phyloP scores from a whole-genome alignment of 2,888 invertebrate genomes.

The Arenicola marina region DNA sequence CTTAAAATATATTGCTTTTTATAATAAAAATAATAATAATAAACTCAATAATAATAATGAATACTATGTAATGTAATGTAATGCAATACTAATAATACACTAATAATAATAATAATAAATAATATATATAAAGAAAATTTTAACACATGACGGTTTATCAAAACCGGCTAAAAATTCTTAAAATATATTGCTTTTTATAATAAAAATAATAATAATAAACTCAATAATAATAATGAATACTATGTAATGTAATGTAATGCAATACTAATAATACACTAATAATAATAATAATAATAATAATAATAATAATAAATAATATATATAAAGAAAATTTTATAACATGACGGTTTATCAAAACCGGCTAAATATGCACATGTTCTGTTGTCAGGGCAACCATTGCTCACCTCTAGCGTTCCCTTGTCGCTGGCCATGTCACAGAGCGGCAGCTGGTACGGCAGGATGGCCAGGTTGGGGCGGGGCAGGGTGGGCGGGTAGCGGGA shows the following conservation, averaged over 20 bases:
- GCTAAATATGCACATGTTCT: too few species aligned
- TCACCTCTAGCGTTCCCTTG: constrained; percentile 80
- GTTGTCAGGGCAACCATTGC: constrained; percentile 13
- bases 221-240: too few species aligned
- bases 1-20: too few species aligned
- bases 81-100: too few species aligned
- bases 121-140: not conserved
- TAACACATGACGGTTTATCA: not conserved
- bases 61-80: too few species aligned
- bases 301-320: not conserved
- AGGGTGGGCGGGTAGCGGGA: constrained; percentile 82
- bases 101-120: not conserved
- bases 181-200: too few species aligned
- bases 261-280: too few species aligned
- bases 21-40: too few species aligned
- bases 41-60: too few species aligned
- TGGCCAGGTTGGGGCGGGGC: constrained; percentile 81
- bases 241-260: too few species aligned
- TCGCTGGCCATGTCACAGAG: constrained; percentile 79
- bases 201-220: too few species aligned
- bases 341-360: not conserved
- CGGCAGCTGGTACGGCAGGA: constrained; percentile 74
- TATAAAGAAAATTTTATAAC: not conserved
- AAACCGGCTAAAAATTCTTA: not conserved
- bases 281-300: not conserved